Base-by-base conservation (phyloP, 2,113 vertebrate genomes). In the Axis porcinus region DNA sequence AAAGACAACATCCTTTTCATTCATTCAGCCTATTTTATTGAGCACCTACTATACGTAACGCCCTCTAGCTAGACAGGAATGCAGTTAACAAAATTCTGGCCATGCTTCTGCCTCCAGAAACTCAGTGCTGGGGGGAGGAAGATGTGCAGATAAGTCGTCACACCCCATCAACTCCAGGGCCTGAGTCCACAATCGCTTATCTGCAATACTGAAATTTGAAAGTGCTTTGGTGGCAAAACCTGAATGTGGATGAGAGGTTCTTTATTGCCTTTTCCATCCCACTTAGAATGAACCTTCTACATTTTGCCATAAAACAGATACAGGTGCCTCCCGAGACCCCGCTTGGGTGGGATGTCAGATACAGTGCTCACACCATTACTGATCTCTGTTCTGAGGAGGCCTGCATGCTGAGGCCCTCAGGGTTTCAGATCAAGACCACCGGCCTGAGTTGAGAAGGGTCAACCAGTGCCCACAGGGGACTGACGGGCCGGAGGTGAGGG, bases 311-410 rank as follows among this genome's bases (percentile, higher is more conserved):
- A 23, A 33, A 40, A 43, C 3, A 0, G 19, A 13, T 0, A 45
- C 54, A 86, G 60, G 4, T 1, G 40, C 55, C 6, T 0, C 88
- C 40, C 50, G 14, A 19, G 4, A 16, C 58, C 94, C 14, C 0
- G 15, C 47, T 3, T 0, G 2, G 52, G 36, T 1, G 76, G 25
- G 84, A 36, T 0, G 2, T 43, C 2, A 3, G 40, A 43, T 1
- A 1, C 1, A 5, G 36, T 0, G 7, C 1, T 33, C 6, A 8
- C 1, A 4, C 12, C 6, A 5, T 3, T 0, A 1, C 36, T 1
- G 27, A 23, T 25, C 36, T 40, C 8, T 8, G 57, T 23, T 25
- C 89, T 45, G 19, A 30, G n/a, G 15, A 12, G 21, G 11, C 33
- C 57, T 4, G 21, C 50, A 1, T 19, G 5, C 62, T n/a, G 36